Evolutionary conservation across 2,797 vertebrate species (phyloP).

Genomic region (Spheniscus humboldti): DNA sequence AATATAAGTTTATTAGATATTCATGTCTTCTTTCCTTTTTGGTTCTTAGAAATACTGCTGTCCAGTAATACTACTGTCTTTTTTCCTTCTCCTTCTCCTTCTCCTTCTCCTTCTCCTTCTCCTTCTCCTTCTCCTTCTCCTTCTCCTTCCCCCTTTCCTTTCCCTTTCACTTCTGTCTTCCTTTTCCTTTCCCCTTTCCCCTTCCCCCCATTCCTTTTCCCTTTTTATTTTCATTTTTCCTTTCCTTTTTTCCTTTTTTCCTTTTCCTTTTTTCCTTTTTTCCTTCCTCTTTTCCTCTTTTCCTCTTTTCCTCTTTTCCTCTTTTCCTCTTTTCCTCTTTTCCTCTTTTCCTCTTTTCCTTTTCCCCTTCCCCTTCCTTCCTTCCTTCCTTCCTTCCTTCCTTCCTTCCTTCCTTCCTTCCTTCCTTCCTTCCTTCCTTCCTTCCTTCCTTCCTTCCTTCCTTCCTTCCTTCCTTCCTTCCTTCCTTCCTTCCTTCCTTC

Average conservation of each 20-base stretch:
- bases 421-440: neutral
- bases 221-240: neutral
- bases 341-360: too few species aligned
- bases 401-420: neutral
- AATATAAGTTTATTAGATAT: neutral
- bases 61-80: neutral
- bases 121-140: too few species aligned
- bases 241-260: neutral
- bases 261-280: neutral
- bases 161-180: too few species aligned
- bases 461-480: too few species aligned
- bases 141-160: neutral
- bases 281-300: too few species aligned
- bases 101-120: accelerated
- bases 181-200: neutral
- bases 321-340: too few species aligned
- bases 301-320: neutral
- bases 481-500: neutral
- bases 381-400: too few species aligned
- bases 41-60: neutral
- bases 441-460: too few species aligned
- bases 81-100: neutral
- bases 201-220: too few species aligned
- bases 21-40: neutral
- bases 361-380: too few species aligned